These are phyloP conservation scores for Oedothorax gibbosus DNA, from an alignment of 1,140 invertebrate species.

Conservation along the genomic window DNA sequence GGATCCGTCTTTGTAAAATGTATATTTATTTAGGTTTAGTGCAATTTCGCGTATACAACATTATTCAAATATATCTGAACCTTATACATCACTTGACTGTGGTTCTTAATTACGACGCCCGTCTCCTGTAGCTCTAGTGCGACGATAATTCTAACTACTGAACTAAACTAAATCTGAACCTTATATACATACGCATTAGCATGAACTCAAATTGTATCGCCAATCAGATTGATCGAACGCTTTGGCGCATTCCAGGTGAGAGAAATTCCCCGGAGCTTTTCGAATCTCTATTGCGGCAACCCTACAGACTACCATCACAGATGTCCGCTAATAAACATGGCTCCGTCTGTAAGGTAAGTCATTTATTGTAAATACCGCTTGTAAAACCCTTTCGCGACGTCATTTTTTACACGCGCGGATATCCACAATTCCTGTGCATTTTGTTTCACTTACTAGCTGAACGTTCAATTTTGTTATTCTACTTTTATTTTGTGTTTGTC, in stretches of 20 bases:
- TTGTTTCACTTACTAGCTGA: not conserved
- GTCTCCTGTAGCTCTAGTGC: not conserved
- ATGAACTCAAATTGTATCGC: not conserved
- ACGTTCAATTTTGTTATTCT: not conserved
- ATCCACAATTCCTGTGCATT: not conserved
- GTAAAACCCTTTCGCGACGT: not conserved
- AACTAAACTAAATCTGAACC: not conserved
- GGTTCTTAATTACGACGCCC: not conserved
- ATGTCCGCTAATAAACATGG: conserved; percentile 57
- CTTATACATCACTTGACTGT: not conserved
- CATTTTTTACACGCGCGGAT: not conserved
- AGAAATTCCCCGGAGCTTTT: conserved; percentile 3
- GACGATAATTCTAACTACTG: not conserved
- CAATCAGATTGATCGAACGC: conserved; percentile 2
- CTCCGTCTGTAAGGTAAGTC: conserved; percentile 54
- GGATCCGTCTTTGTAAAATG: too few relatives aligned
- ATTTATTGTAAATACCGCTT: conserved; percentile 6
- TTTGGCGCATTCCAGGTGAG: conserved; percentile 15
- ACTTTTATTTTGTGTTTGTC: not conserved
- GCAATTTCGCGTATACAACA: too few relatives aligned
- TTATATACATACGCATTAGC: not conserved
- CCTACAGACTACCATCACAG: conserved; percentile 41
- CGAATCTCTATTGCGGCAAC: conserved; percentile 24
- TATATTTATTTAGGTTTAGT: too few relatives aligned
- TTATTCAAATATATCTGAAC: not conserved